Conservation (phyloP, 2,888 invertebrate species). For the Cephus spinipes region DNA sequence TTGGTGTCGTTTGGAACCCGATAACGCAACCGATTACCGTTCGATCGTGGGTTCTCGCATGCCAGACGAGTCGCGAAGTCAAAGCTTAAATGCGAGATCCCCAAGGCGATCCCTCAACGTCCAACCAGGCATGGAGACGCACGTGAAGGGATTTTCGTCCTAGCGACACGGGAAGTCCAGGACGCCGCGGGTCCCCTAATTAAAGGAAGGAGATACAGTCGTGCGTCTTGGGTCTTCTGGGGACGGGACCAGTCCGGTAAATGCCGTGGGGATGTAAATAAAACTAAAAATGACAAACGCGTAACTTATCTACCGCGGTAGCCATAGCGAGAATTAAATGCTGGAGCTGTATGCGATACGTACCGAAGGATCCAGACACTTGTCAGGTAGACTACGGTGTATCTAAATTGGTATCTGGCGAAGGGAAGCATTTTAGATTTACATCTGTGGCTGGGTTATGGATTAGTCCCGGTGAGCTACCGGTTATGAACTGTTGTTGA, state of each 20-base stretch:
- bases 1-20: background rate
- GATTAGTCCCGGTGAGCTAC: too few relatives aligned
- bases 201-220: background rate
- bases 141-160: too few relatives aligned
- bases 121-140: background rate
- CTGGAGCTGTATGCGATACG: background rate
- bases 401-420: slow-evolving; percentile 12
- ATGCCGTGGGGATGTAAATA: too few relatives aligned
- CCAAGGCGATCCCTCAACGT: background rate
- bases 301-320: background rate
- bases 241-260: too few relatives aligned
- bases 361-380: background rate
- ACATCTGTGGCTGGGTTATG: background rate
- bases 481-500: too few relatives aligned
- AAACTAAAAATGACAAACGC: too few relatives aligned
- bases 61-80: background rate
- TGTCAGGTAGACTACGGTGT: background rate
- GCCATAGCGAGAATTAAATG: background rate
- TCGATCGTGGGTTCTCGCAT: background rate
- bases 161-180: background rate
- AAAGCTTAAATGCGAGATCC: background rate
- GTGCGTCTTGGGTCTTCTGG: too few relatives aligned
- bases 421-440: background rate
- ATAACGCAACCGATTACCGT: slow-evolving; percentile 5
- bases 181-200: slow-evolving; percentile 1